A percentile compares a stretch with the other conserved stretches of the same genome.
Evolutionary conservation across 2,888 invertebrate species (phyloP).

Genomic region (Drosophila putrida): DNA sequence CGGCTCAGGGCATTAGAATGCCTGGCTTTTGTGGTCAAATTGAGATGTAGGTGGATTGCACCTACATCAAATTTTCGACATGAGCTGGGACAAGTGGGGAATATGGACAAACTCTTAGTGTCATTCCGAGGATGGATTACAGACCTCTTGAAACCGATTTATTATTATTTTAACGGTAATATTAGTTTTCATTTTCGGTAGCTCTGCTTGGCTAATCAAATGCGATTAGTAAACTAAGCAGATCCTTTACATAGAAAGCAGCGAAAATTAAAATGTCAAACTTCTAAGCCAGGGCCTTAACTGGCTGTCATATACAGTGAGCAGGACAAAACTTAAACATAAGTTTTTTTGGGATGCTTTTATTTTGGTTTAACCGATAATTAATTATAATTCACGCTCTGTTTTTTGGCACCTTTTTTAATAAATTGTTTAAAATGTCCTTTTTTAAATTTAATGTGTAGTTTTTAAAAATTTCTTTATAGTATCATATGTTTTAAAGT

Average conservation of each 20-base stretch:
- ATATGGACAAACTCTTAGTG: slow-evolving; percentile 12
- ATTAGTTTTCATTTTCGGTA: slow-evolving; percentile 2
- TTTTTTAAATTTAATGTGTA: no score
- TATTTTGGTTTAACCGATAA: no score
- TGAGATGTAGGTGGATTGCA: slow-evolving; percentile 66
- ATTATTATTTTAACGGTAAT: slow-evolving; percentile 12
- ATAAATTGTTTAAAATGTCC: no score
- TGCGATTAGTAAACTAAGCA: slow-evolving; percentile 53
- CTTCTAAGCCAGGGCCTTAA: slow-evolving; percentile 26
- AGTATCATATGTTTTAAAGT: no score
- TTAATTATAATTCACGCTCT: no score
- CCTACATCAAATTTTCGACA: slow-evolving; percentile 66
- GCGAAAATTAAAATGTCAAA: slow-evolving; percentile 22
- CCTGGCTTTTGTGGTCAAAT: slow-evolving; percentile 74
- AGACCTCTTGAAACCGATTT: slow-evolving; percentile 10
- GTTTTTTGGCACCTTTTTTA: no score
- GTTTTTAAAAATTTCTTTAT: no score
- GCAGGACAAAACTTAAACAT: no score
- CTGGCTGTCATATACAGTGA: slow-evolving; percentile 24
- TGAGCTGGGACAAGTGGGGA: slow-evolving; percentile 36
- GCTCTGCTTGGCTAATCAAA: slow-evolving; percentile 31
- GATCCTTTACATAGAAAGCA: slow-evolving; percentile 26
- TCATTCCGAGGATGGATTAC: slow-evolving; percentile 10
- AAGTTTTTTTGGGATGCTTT: no score
- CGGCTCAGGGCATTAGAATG: slow-evolving; percentile 53